A percentile compares a stretch with the other conserved stretches of the same genome.
phyloP scores from a whole-genome alignment of 2,797 vertebrate genomes.

The Iguana delicatissima region DNA sequence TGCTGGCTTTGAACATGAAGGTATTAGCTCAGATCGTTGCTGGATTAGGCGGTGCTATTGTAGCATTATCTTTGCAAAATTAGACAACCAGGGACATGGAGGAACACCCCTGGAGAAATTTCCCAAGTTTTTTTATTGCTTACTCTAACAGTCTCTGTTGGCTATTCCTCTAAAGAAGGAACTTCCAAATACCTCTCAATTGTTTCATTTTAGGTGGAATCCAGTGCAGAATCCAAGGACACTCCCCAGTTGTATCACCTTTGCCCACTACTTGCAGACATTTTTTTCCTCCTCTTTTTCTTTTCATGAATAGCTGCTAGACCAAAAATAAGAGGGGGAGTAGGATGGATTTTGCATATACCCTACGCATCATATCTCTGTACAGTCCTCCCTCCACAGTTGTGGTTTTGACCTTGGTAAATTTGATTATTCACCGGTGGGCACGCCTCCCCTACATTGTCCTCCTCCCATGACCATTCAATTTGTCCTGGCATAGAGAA shows the following conservation, averaged over 20 bases:
- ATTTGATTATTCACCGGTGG: too few relatives aligned
- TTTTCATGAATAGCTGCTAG: not conserved
- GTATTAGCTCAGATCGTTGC: not conserved
- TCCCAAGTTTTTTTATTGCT: not conserved
- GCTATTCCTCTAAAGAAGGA: not conserved
- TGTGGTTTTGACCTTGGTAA: too few relatives aligned
- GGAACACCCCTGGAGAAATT: not conserved
- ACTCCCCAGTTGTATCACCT: not conserved
- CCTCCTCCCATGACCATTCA: too few relatives aligned
- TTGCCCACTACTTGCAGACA: not conserved
- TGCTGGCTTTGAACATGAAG: not conserved
- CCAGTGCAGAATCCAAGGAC: not conserved
- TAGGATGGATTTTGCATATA: not conserved
- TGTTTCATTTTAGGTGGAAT: not conserved
- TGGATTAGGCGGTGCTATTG: not conserved
- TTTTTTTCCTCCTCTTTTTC: not conserved
- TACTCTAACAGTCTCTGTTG: not conserved
- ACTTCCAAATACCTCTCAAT: not conserved
- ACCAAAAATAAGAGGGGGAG: not conserved
- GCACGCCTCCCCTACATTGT: too few relatives aligned
- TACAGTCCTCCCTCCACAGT: too few relatives aligned
- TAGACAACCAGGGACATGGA: too few relatives aligned
- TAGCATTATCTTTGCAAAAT: not conserved
- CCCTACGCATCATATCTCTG: not conserved
- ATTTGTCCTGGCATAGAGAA: too few relatives aligned